Base-by-base conservation (phyloP, 2,888 invertebrate species). In the Dioctria rufipes region DNA sequence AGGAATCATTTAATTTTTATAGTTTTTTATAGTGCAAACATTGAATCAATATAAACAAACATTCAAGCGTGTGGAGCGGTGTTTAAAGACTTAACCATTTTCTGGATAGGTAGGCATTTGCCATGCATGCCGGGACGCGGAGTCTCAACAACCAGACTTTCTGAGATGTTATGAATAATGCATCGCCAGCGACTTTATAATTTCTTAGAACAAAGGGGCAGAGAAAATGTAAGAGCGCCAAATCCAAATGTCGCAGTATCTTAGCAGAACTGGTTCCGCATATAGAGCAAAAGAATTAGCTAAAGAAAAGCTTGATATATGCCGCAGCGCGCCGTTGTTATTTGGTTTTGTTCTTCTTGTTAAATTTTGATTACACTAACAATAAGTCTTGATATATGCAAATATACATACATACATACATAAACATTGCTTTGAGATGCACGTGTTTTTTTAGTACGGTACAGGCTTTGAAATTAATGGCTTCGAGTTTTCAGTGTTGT, bases 121-220 rank as follows among this genome's bases (percentile, higher is more conserved):
- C 60, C 63, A 63, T 13, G 63, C 63, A 63, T 13, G 63, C 40
- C 5, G 63, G 40, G 5, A 63, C 37, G 37, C 63, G 4, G 37
- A 63, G 25, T 25, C 25, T 25, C 25, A 25, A 25, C 25, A 25
- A 39, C 63, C 63, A 40, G 63, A 63, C 39, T 40, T 60, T 40
- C 40, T 42, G 42, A 75, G 60, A 75, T 75, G 60, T 75, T 60
- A 75, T 75, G 73, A 75, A 75, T 75, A 75, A 75, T 75, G 73
- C 73, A 75, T 42, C 42, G 43, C 5, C 73, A 25, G n/a, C 13
- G 58, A n/a, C 60, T 37, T 75, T 42, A 42, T 75, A 75, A 60
- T 75, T 60, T 49, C 49, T 43, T 60, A 51, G 60, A 75, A 58
- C 58, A 75, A 75, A 66, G 73, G 60, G 9, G 73, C 60, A 60